Evolutionary conservation across 2,113 vertebrate species (phyloP).

Genomic region (Greenwoodochromis staneri): DNA sequence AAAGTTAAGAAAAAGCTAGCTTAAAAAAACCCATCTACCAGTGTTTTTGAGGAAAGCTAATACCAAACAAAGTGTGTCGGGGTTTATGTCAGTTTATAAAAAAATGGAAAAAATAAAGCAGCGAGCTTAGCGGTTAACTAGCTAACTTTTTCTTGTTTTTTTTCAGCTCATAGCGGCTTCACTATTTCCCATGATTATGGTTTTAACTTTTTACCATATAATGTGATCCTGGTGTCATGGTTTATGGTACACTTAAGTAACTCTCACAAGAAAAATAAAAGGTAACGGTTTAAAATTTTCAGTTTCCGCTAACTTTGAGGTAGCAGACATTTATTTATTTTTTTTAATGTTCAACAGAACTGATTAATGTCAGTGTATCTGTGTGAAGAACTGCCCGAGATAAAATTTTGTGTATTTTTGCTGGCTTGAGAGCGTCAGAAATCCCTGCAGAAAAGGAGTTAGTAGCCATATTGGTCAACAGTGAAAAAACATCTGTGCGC

Average conservation of each 20-base stretch:
- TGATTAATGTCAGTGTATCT: background rate
- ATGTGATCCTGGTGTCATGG: background rate
- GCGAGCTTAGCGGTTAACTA: background rate
- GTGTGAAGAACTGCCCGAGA: background rate
- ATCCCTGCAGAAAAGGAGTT: background rate
- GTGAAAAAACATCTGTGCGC: background rate
- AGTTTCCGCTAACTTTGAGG: background rate
- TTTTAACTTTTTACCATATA: background rate
- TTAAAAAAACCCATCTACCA: accelerated
- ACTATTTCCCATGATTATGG: background rate
- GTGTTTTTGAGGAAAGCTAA: background rate
- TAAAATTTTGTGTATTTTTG: conserved; percentile 5
- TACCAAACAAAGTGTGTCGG: background rate
- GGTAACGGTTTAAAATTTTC: background rate
- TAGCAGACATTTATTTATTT: background rate
- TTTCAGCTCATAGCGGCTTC: background rate
- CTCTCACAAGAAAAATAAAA: background rate
- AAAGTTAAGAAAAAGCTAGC: background rate
- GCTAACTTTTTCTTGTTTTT: background rate
- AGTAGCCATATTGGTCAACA: background rate
- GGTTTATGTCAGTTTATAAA: background rate
- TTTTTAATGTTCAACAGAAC: background rate
- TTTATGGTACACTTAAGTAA: background rate
- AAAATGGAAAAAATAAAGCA: background rate
- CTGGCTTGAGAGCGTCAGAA: background rate